Conservation (phyloP, 1,140 invertebrate species). For the Drosophila nebulosa region DNA sequence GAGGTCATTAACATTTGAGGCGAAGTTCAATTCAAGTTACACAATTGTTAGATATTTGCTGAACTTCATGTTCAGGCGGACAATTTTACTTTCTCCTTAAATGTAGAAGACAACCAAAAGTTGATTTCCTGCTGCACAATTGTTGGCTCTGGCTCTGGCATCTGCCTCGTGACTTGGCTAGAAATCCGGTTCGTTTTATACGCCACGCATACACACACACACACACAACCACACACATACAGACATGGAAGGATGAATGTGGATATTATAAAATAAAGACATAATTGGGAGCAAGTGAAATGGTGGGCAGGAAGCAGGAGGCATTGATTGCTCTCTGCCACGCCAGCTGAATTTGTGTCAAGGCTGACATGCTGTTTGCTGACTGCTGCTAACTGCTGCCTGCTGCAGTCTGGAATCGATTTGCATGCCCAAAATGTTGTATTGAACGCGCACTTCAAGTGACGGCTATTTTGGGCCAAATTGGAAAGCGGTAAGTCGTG, state of each 20-base stretch:
- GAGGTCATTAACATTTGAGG: conserved; percentile 67
- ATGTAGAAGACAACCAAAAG: conserved; percentile 66
- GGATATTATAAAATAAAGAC: conserved; percentile 62
- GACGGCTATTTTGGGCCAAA: conserved; percentile 44
- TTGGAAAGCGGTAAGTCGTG: conserved; percentile 45
- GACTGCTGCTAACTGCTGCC: neutral
- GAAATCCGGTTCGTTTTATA: conserved; percentile 57
- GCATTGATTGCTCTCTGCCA: conserved; percentile 33
- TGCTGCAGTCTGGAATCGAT: conserved; percentile 10
- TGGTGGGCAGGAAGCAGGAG: conserved; percentile 6
- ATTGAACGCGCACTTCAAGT: conserved; percentile 14
- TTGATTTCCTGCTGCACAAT: conserved; percentile 65
- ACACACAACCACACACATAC: neutral
- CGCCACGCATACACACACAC: neutral
- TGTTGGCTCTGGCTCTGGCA: conserved; percentile 45
- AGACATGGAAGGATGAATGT: neutral
- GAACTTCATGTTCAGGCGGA: conserved; percentile 62
- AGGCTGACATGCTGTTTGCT: conserved; percentile 51
- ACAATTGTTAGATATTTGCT: conserved; percentile 44
- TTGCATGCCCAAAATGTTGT: conserved; percentile 46
- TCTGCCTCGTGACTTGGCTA: conserved; percentile 68
- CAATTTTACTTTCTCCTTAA: conserved; percentile 71
- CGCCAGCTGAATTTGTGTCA: conserved; percentile 60
- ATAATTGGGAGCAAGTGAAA: conserved; percentile 47
- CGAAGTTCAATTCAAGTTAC: conserved; percentile 63